These are phyloP conservation scores for Heliocidaris tuberculata DNA, from an alignment of 35 echinoderm and acorn worm species.

Conservation along the genomic window DNA sequence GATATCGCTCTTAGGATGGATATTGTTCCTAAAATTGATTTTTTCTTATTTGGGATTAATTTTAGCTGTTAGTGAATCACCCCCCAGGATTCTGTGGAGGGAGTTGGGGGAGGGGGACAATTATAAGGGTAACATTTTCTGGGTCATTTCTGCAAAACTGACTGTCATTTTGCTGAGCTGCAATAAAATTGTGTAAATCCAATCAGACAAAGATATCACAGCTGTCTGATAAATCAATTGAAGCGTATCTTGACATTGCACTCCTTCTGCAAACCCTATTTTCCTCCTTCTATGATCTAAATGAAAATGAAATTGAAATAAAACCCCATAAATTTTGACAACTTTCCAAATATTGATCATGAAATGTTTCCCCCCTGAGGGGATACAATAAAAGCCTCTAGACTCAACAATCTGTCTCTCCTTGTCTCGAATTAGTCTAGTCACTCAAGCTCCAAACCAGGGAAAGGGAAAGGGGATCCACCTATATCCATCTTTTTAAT, in stretches of 20 bases:
- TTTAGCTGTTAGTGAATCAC: no score
- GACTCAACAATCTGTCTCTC: not conserved
- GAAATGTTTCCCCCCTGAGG: not conserved
- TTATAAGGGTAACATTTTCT: no score
- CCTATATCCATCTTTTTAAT: no score
- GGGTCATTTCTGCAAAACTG: no score
- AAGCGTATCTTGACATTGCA: not conserved
- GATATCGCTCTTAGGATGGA: no score
- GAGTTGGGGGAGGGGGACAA: no score
- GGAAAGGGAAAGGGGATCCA: no score
- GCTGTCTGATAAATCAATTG: not conserved
- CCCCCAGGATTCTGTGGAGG: no score
- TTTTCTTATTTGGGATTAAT: no score
- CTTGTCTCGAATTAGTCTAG: not conserved
- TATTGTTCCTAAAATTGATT: no score
- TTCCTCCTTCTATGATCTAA: not conserved
- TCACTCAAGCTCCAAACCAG: not conserved
- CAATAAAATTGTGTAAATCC: not conserved
- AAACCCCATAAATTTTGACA: not conserved
- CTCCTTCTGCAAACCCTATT: not conserved
- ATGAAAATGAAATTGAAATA: not conserved
- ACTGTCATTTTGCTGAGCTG: not conserved
- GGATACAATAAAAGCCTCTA: not conserved
- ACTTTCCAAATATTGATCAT: slow-evolving; percentile 12
- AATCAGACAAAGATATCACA: not conserved